Base-by-base conservation (phyloP, 2,113 vertebrate genomes). In the Zonotrichia leucophrys region DNA sequence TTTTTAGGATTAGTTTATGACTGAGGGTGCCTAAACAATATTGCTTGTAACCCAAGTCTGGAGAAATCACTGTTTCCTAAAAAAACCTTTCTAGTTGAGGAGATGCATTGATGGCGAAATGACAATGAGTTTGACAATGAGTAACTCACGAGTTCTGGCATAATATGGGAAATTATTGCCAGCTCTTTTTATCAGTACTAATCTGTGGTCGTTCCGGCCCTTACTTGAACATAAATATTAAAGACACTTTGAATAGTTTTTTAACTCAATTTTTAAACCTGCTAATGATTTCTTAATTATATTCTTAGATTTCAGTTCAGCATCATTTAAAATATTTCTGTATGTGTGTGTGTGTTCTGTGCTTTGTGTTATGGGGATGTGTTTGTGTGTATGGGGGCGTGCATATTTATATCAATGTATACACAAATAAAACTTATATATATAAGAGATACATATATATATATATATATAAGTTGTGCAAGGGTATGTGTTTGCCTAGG, bases 341-440 rank as follows among this genome's bases (percentile, higher is more conserved):
- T 9, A 1, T 62, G 19, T 59, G 37, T 90, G 3, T 92, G 64
- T 93, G 68, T 74, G 89, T 89, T 90, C 60, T 41, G 55, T 84
- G 82, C 25, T 96, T 91, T 91, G 47, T 93, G 72, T 84, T 77
- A 33, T 1, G 1, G 74, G 42, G 12, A n/a, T 52, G 46, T 41
- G 72, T 63, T 47, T 53, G 30, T 66, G 83, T 47, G 63, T 52
- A 55, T n/a, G 77, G 1, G 27, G 3, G 63, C 0, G 46, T 78
- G 69, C 6, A 1, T 89, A 83, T 96, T 94, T 94, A 72, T 97
- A 92, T 90, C 82, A 90, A 64, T 95, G 95, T 94, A 63, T 83
- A 74, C 92, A 95, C 90, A 95, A 90, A 93, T 93, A 93, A 92
- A 96, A 90, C 90, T 94, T 96, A 94, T 84, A 96, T 94, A 96